phyloP scores from a whole-genome alignment of 2,888 invertebrate genomes.

The Mythimna ferrago region DNA sequence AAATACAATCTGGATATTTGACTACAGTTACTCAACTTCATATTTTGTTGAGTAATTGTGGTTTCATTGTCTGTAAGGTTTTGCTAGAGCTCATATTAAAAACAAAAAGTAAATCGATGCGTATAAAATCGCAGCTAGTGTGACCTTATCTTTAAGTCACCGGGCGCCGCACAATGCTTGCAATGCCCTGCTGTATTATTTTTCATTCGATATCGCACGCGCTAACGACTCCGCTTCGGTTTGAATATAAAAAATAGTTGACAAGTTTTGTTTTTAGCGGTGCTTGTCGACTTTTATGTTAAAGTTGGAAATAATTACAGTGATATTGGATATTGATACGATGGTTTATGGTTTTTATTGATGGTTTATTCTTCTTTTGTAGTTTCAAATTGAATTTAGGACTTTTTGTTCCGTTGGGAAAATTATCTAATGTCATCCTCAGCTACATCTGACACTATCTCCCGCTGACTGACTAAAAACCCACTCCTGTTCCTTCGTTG shows the following conservation, averaged over 20 bases:
- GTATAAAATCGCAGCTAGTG: slow-evolving; percentile 29
- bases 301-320: slow-evolving; percentile 38
- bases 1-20: too few relatives aligned
- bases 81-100: too few relatives aligned
- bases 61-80: too few relatives aligned
- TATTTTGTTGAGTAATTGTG: too few relatives aligned
- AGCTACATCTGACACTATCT: too few relatives aligned
- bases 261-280: slow-evolving; percentile 63
- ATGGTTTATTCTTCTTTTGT: not conserved
- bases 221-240: slow-evolving; percentile 71
- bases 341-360: slow-evolving; percentile 20
- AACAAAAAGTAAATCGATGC: not conserved
- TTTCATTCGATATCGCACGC: slow-evolving; percentile 75
- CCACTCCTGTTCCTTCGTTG: too few relatives aligned
- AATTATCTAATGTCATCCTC: too few relatives aligned
- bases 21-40: too few relatives aligned
- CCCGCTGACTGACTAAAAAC: too few relatives aligned
- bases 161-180: slow-evolving; percentile 62
- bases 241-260: slow-evolving; percentile 76
- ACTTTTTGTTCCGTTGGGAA: too few relatives aligned
- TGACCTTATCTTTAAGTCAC: slow-evolving; percentile 37
- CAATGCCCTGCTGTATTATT: slow-evolving; percentile 73
- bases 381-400: not conserved
- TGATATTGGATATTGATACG: slow-evolving; percentile 24
- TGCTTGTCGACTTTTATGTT: slow-evolving; percentile 47